These are phyloP conservation scores for Myotis myotis DNA, from an alignment of 2,797 vertebrate genomes.

Conservation along the genomic window DNA sequence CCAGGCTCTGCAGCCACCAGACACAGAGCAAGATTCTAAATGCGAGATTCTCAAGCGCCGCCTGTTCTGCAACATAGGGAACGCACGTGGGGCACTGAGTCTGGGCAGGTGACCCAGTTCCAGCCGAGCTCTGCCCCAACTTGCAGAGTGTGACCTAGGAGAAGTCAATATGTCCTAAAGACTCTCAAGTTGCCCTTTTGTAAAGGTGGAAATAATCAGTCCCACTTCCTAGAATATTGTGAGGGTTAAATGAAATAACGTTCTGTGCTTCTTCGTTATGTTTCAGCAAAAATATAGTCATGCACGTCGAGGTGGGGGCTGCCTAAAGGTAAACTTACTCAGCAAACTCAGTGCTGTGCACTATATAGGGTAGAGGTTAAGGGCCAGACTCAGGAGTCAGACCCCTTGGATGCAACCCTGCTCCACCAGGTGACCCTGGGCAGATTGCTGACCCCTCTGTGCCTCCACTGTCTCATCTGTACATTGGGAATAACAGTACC, in stretches of 20 bases:
- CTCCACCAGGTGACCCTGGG: not conserved
- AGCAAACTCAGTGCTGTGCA: rapidly evolving
- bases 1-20: not conserved
- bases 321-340: rapidly evolving
- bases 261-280: not conserved
- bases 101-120: not conserved
- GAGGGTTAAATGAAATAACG: not conserved
- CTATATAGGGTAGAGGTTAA: not conserved
- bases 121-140: not conserved
- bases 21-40: not conserved
- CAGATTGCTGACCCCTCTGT: not conserved
- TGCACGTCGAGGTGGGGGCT: not conserved
- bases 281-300: not conserved
- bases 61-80: not conserved
- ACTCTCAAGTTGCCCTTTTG: not conserved
- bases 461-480: not conserved
- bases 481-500: not conserved
- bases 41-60: not conserved
- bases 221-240: not conserved
- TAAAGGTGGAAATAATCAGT: not conserved
- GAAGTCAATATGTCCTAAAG: not conserved
- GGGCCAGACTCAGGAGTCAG: not conserved
- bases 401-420: not conserved
- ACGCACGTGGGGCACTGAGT: not conserved
- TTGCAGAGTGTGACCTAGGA: not conserved